Percentiles rank a stretch among this genome's conserved stretches.
phyloP scores from a whole-genome alignment of 2,888 invertebrate genomes.

The Heliothis peltigera region DNA sequence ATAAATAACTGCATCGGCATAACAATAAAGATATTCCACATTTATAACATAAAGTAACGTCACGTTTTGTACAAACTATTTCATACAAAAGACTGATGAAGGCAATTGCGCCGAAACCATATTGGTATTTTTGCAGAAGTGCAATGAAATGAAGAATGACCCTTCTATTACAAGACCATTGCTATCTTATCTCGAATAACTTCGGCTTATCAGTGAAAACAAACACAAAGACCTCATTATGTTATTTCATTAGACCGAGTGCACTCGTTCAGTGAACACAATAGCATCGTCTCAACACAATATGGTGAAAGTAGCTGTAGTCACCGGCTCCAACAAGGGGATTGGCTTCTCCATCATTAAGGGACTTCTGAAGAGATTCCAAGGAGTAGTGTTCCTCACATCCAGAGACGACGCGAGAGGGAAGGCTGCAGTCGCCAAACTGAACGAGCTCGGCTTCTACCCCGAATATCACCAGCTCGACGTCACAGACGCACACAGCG shows the following conservation, averaged over 20 bases:
- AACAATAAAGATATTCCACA: conserved; percentile 48
- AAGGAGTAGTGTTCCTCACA: conserved; percentile 90
- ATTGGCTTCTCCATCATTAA: conserved; percentile 91
- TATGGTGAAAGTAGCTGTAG: conserved; percentile 72
- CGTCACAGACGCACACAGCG: conserved; percentile 79
- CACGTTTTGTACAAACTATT: not conserved
- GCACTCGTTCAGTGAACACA: conserved; percentile 19
- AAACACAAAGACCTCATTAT: conserved; percentile 14
- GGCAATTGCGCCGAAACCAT: not conserved
- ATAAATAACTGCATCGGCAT: conserved; percentile 54
- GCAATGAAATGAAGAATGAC: not conserved
- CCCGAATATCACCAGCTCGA: conserved; percentile 65
- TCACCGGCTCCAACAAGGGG: conserved; percentile 92
- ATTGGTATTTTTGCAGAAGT: not conserved
- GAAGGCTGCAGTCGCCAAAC: conserved; percentile 64
- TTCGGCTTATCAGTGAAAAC: conserved; percentile 17
- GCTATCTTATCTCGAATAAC: conserved; percentile 32
- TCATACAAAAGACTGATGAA: not conserved
- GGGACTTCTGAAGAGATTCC: conserved; percentile 89
- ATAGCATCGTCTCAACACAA: conserved; percentile 1
- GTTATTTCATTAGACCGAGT: conserved; percentile 19
- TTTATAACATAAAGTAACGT: conserved; percentile 32
- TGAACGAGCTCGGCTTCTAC: conserved; percentile 61
- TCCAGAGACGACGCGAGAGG: conserved; percentile 76
- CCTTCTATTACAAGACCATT: conserved; percentile 7